Conservation (phyloP, 2,113 vertebrate genomes). For the Chionis minor region DNA sequence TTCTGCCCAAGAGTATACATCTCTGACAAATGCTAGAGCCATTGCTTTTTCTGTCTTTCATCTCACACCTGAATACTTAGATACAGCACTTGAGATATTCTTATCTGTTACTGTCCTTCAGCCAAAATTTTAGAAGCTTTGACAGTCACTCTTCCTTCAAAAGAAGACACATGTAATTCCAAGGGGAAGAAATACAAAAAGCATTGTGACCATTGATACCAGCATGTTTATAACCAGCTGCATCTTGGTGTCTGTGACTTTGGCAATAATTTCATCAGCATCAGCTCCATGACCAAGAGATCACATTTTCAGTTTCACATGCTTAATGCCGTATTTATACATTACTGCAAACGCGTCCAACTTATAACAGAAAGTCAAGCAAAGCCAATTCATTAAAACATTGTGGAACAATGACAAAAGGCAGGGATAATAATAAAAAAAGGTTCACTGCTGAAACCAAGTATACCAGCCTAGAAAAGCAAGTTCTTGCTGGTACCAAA, state of each 20-base stretch:
- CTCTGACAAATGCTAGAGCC: background rate
- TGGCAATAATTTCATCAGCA: background rate
- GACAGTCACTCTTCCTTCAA: background rate
- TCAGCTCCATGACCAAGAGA: background rate
- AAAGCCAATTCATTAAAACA: background rate
- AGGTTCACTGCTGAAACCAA: background rate
- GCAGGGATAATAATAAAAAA: background rate
- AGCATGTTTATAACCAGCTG: background rate
- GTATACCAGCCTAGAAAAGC: background rate
- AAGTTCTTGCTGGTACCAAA: background rate
- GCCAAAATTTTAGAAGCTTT: background rate
- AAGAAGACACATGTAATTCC: background rate
- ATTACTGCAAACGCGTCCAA: background rate
- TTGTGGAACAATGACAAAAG: background rate
- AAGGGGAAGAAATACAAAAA: background rate
- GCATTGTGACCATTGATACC: background rate
- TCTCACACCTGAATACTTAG: background rate
- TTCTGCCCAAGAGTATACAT: background rate
- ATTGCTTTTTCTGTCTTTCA: background rate
- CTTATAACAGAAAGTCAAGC: background rate
- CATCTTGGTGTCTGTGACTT: background rate
- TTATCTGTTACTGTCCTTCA: background rate
- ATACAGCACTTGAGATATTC: background rate
- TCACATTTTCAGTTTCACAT: background rate
- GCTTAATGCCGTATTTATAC: background rate